phyloP scores from a whole-genome alignment of 2,113 vertebrate species.

The Thermophis baileyi region DNA sequence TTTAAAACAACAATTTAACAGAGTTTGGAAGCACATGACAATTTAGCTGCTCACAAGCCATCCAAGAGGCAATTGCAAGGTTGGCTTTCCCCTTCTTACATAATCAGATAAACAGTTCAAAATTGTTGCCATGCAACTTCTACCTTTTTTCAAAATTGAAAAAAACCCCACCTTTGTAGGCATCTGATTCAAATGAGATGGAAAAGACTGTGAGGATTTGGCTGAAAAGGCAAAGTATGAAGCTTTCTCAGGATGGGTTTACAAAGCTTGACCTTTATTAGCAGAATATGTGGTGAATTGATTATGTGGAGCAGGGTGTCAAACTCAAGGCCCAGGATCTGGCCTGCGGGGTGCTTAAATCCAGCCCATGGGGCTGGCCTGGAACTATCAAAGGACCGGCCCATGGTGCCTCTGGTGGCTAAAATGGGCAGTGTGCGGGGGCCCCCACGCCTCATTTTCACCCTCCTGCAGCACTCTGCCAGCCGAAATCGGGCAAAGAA shows the following conservation, averaged over 20 bases:
- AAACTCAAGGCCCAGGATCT: no score
- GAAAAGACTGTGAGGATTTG: not conserved
- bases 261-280: not conserved
- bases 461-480: no score
- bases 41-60: not conserved
- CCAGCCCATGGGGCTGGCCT: no score
- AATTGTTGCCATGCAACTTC: not conserved
- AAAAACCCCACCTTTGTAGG: not conserved
- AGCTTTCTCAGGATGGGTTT: not conserved
- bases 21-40: not conserved
- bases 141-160: not conserved
- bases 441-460: no score
- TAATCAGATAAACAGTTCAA: not conserved
- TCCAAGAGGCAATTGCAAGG: not conserved
- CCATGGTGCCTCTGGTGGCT: no score
- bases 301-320: not conserved
- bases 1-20: not conserved
- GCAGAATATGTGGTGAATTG: not conserved
- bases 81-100: not conserved
- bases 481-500: no score
- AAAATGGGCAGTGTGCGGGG: no score
- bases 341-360: no score
- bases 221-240: not conserved
- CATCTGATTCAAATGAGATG: not conserved
- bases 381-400: no score